These are phyloP conservation scores for Horisme vitalbata DNA, from an alignment of 2,888 invertebrate genomes.

Conservation along the genomic window DNA sequence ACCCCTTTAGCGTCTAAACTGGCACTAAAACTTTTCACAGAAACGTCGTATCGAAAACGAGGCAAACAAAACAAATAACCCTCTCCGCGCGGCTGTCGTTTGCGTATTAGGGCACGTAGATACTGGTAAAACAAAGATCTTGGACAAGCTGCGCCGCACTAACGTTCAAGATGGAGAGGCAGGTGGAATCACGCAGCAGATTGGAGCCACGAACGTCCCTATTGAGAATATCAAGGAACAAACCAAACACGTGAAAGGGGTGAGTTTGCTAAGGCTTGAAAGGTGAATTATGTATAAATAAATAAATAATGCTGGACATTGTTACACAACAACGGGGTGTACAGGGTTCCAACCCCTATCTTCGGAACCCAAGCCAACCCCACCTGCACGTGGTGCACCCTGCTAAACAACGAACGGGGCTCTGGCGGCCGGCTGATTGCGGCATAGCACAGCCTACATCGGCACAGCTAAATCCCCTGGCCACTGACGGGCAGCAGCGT, in stretches of 20 bases:
- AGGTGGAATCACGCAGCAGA: constrained; percentile 99
- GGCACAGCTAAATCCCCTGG: too few species aligned
- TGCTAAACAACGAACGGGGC: too few species aligned
- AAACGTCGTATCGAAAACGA: constrained; percentile 79
- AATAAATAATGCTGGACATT: too few species aligned
- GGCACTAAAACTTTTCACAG: constrained; percentile 38
- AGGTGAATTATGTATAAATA: too few species aligned
- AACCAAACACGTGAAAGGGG: constrained; percentile 95
- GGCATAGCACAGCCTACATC: too few species aligned
- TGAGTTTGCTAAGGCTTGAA: constrained; percentile 63
- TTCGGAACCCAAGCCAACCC: too few species aligned
- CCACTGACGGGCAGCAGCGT: too few species aligned
- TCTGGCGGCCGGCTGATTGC: too few species aligned
- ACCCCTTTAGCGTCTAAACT: too few species aligned
- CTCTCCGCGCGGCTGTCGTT: constrained; percentile 96
- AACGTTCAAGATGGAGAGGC: constrained; percentile 98
- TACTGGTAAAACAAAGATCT: constrained; percentile 99
- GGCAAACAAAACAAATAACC: constrained; percentile 66
- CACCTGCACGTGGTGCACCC: too few species aligned
- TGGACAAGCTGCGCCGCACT: constrained; percentile 96
- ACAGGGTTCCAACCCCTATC: too few species aligned
- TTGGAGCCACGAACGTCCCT: constrained; percentile 99
- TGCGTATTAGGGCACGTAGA: constrained; percentile 99
- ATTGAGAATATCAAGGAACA: constrained; percentile 97
- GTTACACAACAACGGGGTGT: too few species aligned